phyloP scores from a whole-genome alignment of 1,140 invertebrate genomes.

The Bombyx mori region DNA sequence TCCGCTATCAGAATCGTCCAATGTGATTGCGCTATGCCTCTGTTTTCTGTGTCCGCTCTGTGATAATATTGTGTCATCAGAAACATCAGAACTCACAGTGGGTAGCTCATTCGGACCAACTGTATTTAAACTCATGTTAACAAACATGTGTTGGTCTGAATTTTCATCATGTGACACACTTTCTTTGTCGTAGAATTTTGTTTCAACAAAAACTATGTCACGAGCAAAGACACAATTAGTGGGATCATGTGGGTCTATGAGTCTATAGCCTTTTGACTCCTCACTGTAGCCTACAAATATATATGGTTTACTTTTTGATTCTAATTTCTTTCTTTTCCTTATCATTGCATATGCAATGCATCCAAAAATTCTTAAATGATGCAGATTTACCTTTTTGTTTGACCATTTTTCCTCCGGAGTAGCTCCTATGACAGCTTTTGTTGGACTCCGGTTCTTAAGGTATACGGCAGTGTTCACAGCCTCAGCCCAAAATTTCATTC shows the following conservation, averaged over 20 bases:
- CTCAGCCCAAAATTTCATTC: constrained; percentile 49
- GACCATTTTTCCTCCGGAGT: constrained; percentile 52
- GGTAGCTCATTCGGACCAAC: not conserved
- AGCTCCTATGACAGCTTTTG: constrained; percentile 14
- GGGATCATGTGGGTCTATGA: constrained; percentile 35
- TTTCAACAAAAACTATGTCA: constrained; percentile 30
- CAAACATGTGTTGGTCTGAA: not conserved
- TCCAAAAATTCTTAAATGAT: constrained; percentile 52
- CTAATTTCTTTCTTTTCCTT: constrained; percentile 40
- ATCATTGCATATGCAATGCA: constrained; percentile 50
- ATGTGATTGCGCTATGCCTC: not conserved
- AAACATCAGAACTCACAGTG: not conserved
- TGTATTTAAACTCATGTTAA: not conserved
- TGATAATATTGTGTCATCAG: no score
- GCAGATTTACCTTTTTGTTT: constrained; percentile 38
- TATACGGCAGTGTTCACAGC: constrained; percentile 24
- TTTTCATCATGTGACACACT: constrained; percentile 6
- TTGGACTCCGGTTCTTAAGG: constrained; percentile 7
- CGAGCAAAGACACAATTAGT: constrained; percentile 23
- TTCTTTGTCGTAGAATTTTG: constrained; percentile 1
- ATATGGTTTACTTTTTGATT: constrained; percentile 30
- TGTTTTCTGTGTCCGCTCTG: not conserved
- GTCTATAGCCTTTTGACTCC: constrained; percentile 45
- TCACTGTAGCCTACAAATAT: constrained; percentile 62
- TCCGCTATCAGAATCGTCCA: not conserved